Evolutionary conservation across 2,888 invertebrate genomes (phyloP).

Genomic region (Auanema freiburgensis): DNA sequence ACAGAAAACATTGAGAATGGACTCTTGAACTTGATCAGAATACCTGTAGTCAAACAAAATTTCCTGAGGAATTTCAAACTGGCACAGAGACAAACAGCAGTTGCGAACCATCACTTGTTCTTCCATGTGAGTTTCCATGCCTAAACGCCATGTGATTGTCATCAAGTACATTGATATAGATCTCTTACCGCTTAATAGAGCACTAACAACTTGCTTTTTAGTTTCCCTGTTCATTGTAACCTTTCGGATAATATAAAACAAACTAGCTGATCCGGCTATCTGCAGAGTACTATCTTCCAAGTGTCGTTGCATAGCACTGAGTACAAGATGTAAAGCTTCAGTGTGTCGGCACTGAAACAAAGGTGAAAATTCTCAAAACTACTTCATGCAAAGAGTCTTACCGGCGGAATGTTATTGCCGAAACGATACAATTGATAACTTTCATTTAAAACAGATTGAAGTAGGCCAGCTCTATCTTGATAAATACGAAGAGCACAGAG

Average conservation of each 20-base stretch:
- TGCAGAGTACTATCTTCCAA: slow-evolving; percentile 85
- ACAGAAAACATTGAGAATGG: background rate
- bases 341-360: slow-evolving; percentile 44
- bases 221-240: slow-evolving; percentile 59
- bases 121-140: slow-evolving; percentile 61
- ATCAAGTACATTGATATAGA: background rate
- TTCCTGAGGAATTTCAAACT: slow-evolving; percentile 90
- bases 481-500: slow-evolving; percentile 80
- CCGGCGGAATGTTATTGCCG: slow-evolving; percentile 48
- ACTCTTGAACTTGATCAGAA: background rate
- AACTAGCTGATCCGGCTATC: slow-evolving; percentile 69
- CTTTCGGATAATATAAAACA: slow-evolving; percentile 53
- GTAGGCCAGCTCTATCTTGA: slow-evolving; percentile 80
- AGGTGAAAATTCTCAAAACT: too few relatives aligned
- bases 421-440: slow-evolving; percentile 71
- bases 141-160: slow-evolving; percentile 18
- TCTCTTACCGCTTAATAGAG: slow-evolving; percentile 49
- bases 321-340: slow-evolving; percentile 71
- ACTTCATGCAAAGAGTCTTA: slow-evolving; percentile 6
- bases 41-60: slow-evolving; percentile 70
- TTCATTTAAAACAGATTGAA: slow-evolving; percentile 84
- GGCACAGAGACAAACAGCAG: slow-evolving; percentile 89
- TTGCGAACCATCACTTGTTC: slow-evolving; percentile 82
- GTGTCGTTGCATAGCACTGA: slow-evolving; percentile 88
- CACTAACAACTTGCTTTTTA: slow-evolving; percentile 54